A percentile compares a stretch with the other conserved stretches of the same genome.
phyloP scores from a whole-genome alignment of 1,140 invertebrate species.

The Prorops nasuta region DNA sequence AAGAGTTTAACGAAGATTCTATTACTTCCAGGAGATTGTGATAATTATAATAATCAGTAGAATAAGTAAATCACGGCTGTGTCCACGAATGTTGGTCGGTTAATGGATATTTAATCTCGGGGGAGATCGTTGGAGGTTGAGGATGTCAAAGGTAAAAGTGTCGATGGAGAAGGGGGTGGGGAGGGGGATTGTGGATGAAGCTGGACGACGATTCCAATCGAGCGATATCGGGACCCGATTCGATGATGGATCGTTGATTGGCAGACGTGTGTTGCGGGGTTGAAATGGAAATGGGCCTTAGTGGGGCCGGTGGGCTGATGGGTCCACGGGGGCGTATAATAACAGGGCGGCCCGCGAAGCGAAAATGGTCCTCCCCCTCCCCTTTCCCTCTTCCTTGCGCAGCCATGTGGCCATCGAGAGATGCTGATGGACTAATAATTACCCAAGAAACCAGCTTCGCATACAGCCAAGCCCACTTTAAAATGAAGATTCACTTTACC shows the following conservation, averaged over 20 bases:
- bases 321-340: constrained; percentile 55
- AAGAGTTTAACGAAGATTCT: no score
- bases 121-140: no score
- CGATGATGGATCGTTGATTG: constrained; percentile 55
- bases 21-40: no score
- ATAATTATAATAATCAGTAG: no score
- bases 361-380: constrained; percentile 31
- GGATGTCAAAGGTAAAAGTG: no score
- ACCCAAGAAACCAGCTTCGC: constrained; percentile 34
- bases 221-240: constrained; percentile 25
- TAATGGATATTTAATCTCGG: no score
- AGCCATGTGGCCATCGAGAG: constrained; percentile 52
- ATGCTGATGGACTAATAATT: constrained; percentile 53
- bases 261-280: constrained; percentile 42
- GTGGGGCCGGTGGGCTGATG: no score
- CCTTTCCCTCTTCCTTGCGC: constrained; percentile 15
- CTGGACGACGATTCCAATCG: constrained; percentile 21
- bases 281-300: constrained; percentile 51
- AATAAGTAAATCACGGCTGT: no score
- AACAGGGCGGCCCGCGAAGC: constrained; percentile 49
- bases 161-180: no score
- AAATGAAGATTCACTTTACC: constrained; percentile 30
- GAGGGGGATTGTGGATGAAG: constrained; percentile 8
- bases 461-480: constrained; percentile 24
- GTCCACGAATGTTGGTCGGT: no score